phyloP scores from a whole-genome alignment of 2,888 invertebrate genomes.

The Auanema sp. region DNA sequence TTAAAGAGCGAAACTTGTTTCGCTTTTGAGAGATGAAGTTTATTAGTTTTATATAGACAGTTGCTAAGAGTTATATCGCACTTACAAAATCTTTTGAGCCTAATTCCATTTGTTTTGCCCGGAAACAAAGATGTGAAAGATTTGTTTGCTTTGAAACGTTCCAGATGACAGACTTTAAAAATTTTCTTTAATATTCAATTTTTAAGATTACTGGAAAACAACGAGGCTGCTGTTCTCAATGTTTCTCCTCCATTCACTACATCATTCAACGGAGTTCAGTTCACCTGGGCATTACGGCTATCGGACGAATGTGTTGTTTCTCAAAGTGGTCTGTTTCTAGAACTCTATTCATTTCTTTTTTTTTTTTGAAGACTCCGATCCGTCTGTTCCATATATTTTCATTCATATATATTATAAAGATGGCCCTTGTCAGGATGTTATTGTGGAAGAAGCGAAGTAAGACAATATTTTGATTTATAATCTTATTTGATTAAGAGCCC shows the following conservation, averaged over 20 bases:
- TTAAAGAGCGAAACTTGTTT: constrained; percentile 4
- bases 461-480: constrained; percentile 5
- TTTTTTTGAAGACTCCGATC: constrained; percentile 3
- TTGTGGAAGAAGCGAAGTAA: constrained; percentile 48
- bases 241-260: constrained; percentile 62
- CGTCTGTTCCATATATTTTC: constrained; percentile 48
- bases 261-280: constrained; percentile 60
- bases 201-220: constrained; percentile 51
- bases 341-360: constrained; percentile 6
- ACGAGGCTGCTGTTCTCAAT: constrained; percentile 55
- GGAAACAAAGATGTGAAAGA: no score
- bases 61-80: no score
- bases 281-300: constrained; percentile 59
- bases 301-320: constrained; percentile 44
- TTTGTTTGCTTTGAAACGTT: no score
- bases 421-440: constrained; percentile 55
- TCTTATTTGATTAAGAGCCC: not conserved
- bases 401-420: constrained; percentile 60
- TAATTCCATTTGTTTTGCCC: no score
- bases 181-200: constrained; percentile 2
- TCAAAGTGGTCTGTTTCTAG: constrained; percentile 27
- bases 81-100: no score
- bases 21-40: not conserved
- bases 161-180: not conserved
- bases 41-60: no score